phyloP scores from a whole-genome alignment of 2,797 vertebrate genomes.

The Lepidocolaptes lacrymiger region DNA sequence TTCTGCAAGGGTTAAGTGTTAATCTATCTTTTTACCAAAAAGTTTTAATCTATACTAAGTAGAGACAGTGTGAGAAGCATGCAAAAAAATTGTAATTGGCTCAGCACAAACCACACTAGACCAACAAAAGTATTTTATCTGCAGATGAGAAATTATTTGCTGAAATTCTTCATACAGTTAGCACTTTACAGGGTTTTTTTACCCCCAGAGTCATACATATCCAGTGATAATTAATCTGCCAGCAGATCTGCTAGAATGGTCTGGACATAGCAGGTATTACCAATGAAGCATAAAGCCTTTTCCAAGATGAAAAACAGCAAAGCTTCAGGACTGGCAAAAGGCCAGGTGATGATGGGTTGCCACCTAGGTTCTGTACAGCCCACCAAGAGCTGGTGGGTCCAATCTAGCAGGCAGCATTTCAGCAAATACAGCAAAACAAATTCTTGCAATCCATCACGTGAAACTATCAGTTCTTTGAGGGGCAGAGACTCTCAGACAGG shows the following conservation, averaged over 20 bases:
- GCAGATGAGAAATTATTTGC: background rate
- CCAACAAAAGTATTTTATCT: background rate
- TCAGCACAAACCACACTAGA: background rate
- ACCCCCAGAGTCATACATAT: background rate
- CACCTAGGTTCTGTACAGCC: background rate
- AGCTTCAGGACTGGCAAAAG: background rate
- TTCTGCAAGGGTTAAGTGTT: background rate
- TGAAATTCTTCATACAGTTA: background rate
- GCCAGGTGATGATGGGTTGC: background rate
- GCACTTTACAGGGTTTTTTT: background rate
- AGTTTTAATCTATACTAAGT: background rate
- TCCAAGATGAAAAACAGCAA: background rate
- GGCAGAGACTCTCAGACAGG: background rate
- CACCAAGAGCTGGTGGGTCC: background rate
- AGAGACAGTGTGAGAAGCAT: background rate
- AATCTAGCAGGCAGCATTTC: background rate
- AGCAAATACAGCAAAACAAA: background rate
- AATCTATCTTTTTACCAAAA: background rate
- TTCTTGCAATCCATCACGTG: background rate
- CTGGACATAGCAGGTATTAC: conserved; percentile 13
- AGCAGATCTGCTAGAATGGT: background rate
- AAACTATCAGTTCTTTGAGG: background rate
- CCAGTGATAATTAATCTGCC: conserved; percentile 2
- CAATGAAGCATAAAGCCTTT: background rate
- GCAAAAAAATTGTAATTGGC: background rate